Base-by-base conservation (phyloP, 2,113 vertebrate genomes). In the Caretta caretta region DNA sequence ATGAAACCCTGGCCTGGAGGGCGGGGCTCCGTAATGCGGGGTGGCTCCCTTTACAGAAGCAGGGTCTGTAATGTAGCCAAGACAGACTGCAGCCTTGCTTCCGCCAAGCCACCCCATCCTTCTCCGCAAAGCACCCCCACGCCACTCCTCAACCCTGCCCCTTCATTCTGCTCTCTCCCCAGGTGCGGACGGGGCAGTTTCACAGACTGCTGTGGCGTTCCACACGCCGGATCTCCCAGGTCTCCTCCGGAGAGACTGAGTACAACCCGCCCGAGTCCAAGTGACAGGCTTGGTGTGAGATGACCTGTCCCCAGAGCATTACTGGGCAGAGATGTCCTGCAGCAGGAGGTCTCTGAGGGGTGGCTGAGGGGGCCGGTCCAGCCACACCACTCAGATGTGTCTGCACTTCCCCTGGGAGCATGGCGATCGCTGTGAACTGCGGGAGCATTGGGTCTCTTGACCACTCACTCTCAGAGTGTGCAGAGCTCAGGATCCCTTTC, bases 191-290 rank as follows among this genome's bases (percentile, higher is more conserved):
- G 1, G 98, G 99, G 79, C 99, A 99, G 96, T 99, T 99, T 94
- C 97, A 98, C 48, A 98, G 99, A 62, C 99, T 98, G 87, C 97
- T 99, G 9, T 99, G 99, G 99, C 98, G 99, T 6, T 99, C 99
- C 62, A 99, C 99, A 0, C 98, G 99, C 25, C 98, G 99, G 31
- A 99, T 99, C 97, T 99, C 99, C 88, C 99, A 99, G 97, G 99
- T 99, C 91, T 99, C 99, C 0, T 98, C 99, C 0, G 99, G 99
- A 4, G 99, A 99, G 98, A 99, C 99, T 0, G 99, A 99, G 27
- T 99, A 99, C 98, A 98, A 98, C 94, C 98, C 99, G 1, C 22
- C 53, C 0, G 99, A 99, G 93, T 95, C 97, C 51, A 93, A 88
- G 87, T 95, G 95, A 96, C 54, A 53, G 79, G 5, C 78, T 2